Percentiles rank a stretch among this genome's conserved stretches.
Evolutionary conservation across 2,888 invertebrate species (phyloP).

Genomic region (Nasonia oneida): DNA sequence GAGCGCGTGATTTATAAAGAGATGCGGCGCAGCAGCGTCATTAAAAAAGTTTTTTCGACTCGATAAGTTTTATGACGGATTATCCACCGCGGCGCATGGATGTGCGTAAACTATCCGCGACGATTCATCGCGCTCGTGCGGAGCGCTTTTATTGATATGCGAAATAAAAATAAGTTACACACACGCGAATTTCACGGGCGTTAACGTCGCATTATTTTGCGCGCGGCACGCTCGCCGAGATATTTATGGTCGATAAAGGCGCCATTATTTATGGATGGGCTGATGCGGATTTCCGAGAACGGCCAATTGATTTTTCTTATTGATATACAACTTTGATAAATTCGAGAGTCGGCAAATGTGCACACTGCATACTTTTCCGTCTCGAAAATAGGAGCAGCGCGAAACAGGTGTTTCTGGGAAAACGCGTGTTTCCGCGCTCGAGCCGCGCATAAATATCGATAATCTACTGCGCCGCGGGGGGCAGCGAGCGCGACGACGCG

Average conservation of each 20-base stretch:
- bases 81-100: conserved; percentile 40
- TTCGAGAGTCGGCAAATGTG: not conserved
- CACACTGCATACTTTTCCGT: conserved; percentile 30
- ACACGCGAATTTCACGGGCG: conserved; percentile 36
- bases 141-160: conserved; percentile 45
- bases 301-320: conserved; percentile 42
- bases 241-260: conserved; percentile 54
- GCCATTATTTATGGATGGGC: conserved; percentile 46
- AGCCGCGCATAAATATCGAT: conserved; percentile 60
- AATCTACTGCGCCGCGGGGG: conserved; percentile 46
- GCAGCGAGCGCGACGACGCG: not conserved
- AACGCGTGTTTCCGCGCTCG: conserved; percentile 41
- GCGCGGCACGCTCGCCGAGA: conserved; percentile 28
- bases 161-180: conserved; percentile 54
- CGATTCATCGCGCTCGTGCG: not conserved
- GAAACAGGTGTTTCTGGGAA: conserved; percentile 61
- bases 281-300: conserved; percentile 53
- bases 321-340: conserved; percentile 42
- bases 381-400: conserved; percentile 51
- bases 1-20: conserved; percentile 55
- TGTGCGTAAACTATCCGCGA: not conserved
- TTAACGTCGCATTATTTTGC: conserved; percentile 57
- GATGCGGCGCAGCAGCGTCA: conserved; percentile 19
- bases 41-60: conserved; percentile 56
- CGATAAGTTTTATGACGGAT: conserved; percentile 65